Percentiles rank a stretch among this genome's conserved stretches.
Conservation (phyloP, 2,888 invertebrate species). For the Ophion slaviceki region DNA sequence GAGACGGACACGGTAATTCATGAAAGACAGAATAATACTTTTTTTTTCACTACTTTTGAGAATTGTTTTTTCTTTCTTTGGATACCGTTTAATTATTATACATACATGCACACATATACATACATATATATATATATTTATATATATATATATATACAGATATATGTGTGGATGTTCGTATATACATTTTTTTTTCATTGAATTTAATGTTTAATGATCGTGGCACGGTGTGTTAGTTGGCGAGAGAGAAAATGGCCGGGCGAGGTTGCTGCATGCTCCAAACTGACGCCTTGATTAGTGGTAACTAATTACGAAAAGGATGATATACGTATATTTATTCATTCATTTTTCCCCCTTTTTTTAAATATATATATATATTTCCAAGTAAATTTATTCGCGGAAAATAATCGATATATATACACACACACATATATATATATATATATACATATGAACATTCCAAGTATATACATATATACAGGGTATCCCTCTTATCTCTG, state of each 20-base stretch:
- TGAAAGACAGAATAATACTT: slow-evolving; percentile 33
- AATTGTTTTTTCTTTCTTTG: slow-evolving; percentile 46
- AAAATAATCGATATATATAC: slow-evolving; percentile 2
- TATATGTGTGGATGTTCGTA: no score
- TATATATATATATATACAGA: no score
- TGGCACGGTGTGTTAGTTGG: slow-evolving; percentile 83
- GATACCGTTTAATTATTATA: slow-evolving; percentile 34
- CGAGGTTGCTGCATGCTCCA: slow-evolving; percentile 82
- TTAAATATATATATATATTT: neutral
- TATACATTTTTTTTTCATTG: slow-evolving; percentile 69
- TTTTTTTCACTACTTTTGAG: slow-evolving; percentile 55
- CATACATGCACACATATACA: neutral
- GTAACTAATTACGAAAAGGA: slow-evolving; percentile 78
- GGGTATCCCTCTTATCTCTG: no score
- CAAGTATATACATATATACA: no score
- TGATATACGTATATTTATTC: slow-evolving; percentile 7
- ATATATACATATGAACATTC: no score
- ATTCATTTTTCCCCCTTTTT: neutral
- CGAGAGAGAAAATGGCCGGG: slow-evolving; percentile 78
- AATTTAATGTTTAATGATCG: slow-evolving; percentile 81
- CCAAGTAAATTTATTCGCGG: slow-evolving; percentile 69
- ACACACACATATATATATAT: no score
- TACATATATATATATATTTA: slow-evolving; percentile 8
- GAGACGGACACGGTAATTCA: slow-evolving; percentile 62
- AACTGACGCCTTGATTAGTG: slow-evolving; percentile 81